These are phyloP conservation scores for Acrobasis consociella DNA, from an alignment of 2,888 invertebrate genomes.

Conservation along the genomic window DNA sequence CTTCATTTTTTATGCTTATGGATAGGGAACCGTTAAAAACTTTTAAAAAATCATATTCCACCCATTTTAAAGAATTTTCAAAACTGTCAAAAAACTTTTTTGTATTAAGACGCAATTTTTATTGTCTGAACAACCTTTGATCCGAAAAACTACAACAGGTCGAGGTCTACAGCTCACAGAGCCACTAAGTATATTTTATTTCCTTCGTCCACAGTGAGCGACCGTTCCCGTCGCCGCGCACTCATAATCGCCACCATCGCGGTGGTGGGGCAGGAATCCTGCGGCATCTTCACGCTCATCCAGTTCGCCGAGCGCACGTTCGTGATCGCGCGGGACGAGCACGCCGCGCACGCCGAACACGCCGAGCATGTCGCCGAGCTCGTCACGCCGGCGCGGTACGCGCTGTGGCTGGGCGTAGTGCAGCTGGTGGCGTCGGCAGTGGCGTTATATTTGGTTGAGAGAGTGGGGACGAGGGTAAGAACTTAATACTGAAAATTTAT, in stretches of 20 bases:
- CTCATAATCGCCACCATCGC: constrained; percentile 50
- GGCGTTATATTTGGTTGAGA: constrained; percentile 59
- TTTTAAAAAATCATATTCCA: too few species aligned
- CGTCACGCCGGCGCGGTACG: constrained; percentile 48
- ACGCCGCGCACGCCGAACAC: not conserved
- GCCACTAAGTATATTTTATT: too few species aligned
- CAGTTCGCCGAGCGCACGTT: constrained; percentile 70
- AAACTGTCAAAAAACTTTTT: too few species aligned
- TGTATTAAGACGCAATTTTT: too few species aligned
- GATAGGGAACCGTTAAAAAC: too few species aligned
- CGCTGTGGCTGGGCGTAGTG: constrained; percentile 53
- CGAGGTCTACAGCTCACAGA: too few species aligned
- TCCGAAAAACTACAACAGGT: too few species aligned
- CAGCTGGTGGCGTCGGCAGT: constrained; percentile 53
- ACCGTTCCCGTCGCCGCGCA: constrained; percentile 51
- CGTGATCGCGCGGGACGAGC: constrained; percentile 45
- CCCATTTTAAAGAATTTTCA: too few species aligned
- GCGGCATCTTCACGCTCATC: constrained; percentile 62
- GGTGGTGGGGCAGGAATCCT: constrained; percentile 64
- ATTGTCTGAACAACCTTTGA: too few species aligned
- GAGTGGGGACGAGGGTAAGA: constrained; percentile 58
- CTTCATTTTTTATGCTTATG: too few species aligned
- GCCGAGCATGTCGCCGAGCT: constrained; percentile 25
- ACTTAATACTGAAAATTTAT: not conserved
- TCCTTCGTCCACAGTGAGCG: constrained; percentile 44